Conservation (phyloP, 2,113 vertebrate species). For the Leptodactylus fuscus region DNA sequence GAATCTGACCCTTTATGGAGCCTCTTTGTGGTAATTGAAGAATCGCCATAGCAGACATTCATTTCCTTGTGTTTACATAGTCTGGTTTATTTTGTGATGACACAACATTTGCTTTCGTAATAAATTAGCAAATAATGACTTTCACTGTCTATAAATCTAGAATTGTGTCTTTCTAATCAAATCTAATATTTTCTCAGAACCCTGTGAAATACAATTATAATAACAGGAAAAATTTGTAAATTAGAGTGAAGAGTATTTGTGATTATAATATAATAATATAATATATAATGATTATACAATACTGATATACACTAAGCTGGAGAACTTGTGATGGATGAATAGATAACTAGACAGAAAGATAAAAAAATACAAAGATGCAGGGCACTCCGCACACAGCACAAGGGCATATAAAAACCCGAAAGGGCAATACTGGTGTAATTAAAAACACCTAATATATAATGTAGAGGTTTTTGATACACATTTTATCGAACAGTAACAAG, state of each 20-base stretch:
- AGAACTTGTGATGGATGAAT: too few species aligned
- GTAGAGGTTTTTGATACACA: too few species aligned
- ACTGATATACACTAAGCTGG: too few species aligned
- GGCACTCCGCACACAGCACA: too few species aligned
- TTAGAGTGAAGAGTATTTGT: slow-evolving; percentile 6
- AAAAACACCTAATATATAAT: too few species aligned
- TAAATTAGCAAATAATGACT: slow-evolving; percentile 36
- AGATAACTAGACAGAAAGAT: too few species aligned
- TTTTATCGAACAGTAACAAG: too few species aligned
- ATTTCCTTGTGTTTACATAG: slow-evolving; percentile 50
- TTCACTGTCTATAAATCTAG: slow-evolving; percentile 31
- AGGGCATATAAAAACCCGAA: too few species aligned
- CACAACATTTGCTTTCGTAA: slow-evolving; percentile 41
- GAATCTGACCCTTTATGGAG: slow-evolving; percentile 35
- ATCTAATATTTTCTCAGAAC: slow-evolving; percentile 55
- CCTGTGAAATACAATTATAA: slow-evolving; percentile 43
- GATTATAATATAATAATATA: neutral
- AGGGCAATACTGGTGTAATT: too few species aligned
- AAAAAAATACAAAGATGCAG: too few species aligned
- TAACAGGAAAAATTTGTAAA: slow-evolving; percentile 31
- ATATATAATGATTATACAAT: neutral
- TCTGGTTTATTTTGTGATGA: slow-evolving; percentile 41
- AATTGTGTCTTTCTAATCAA: slow-evolving; percentile 55
- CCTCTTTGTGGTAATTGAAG: slow-evolving; percentile 33
- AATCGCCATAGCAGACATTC: slow-evolving; percentile 35